These are phyloP conservation scores for Ridgeia piscesae DNA, from an alignment of 1,140 invertebrate species.

Conservation along the genomic window DNA sequence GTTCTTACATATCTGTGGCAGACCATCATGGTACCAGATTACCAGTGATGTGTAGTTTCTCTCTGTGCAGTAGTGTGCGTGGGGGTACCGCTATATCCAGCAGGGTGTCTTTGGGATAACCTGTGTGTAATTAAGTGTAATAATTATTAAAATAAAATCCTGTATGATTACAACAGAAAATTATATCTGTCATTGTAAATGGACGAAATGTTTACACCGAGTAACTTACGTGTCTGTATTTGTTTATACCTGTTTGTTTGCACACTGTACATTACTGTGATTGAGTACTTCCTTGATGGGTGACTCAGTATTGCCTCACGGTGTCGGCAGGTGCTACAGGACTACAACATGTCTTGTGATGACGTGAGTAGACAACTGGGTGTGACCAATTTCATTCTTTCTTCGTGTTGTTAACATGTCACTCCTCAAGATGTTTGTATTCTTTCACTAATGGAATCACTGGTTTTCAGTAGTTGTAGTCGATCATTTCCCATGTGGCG, in stretches of 20 bases:
- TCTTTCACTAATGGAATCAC: neutral
- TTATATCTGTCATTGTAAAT: no score
- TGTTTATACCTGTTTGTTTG: neutral
- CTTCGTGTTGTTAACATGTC: neutral
- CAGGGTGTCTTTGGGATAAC: no score
- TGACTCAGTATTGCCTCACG: conserved; percentile 74
- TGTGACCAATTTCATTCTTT: neutral
- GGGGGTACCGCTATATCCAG: no score
- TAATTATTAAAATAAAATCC: no score
- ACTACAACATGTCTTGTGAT: conserved; percentile 98
- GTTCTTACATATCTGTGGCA: no score
- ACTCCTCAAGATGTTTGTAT: neutral
- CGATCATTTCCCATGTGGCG: neutral
- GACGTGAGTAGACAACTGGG: conserved; percentile 71
- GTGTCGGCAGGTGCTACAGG: conserved; percentile 82
- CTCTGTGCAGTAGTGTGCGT: no score
- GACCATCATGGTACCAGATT: no score
- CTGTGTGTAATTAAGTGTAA: no score
- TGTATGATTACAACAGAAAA: no score
- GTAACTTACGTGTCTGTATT: neutral
- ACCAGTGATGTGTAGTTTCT: no score
- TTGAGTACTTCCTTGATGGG: conserved; percentile 16
- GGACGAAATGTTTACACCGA: neutral
- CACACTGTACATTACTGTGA: conserved; percentile 11
- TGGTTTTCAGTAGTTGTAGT: neutral